These are phyloP conservation scores for sheep (Ovis aries) DNA, from an alignment of 2,113 vertebrate species.

Conservation along the genomic window ARS-UI_Ramb_v3.0 NC_056068.1:6064501-6065000, in stretches of 20 bases:
- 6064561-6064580: neutral
- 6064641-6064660: neutral
- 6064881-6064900: neutral
- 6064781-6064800: neutral
- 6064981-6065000: neutral
- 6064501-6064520: neutral
- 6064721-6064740: neutral
- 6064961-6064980: neutral
- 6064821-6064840: neutral
- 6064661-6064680: neutral
- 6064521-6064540: neutral
- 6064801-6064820: neutral
- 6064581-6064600: neutral
- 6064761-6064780: neutral
- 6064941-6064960: neutral
- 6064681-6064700: neutral
- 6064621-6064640: neutral
- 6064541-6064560: neutral
- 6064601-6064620: neutral
- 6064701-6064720: neutral
- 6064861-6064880: neutral
- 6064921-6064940: neutral
- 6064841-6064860: neutral
- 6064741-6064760: neutral
- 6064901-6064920: neutral